These are phyloP conservation scores for Ornithorhynchus anatinus DNA, from an alignment of 2,113 vertebrate species.

Conservation along the genomic window DNA sequence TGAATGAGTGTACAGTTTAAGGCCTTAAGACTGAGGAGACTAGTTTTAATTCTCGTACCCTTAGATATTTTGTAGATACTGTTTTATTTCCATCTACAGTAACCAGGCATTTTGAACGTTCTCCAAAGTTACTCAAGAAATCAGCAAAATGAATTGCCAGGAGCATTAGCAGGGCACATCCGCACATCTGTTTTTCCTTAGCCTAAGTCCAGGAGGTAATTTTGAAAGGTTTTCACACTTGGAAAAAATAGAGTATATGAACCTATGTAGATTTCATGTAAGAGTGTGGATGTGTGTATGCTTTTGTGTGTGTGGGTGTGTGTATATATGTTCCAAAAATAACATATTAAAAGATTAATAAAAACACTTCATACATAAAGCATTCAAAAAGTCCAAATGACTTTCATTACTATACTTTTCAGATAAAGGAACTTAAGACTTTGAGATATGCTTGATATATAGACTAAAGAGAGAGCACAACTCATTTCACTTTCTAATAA, in stretches of 20 bases:
- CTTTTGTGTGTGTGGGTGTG: not conserved
- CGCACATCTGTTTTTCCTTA: not conserved
- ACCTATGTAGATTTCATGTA: no score
- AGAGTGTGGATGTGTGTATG: no score
- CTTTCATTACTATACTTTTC: no score
- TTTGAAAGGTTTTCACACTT: not conserved
- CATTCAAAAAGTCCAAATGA: no score
- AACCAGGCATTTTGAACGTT: not conserved
- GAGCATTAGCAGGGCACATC: not conserved
- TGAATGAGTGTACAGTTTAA: no score
- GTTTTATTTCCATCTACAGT: not conserved
- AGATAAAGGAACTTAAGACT: no score
- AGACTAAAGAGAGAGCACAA: no score
- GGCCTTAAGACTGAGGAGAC: not conserved
- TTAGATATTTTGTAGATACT: not conserved
- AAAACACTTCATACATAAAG: no score
- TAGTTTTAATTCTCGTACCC: not conserved
- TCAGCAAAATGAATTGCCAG: not conserved
- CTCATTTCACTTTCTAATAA: no score
- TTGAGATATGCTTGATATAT: no score
- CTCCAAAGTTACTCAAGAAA: conserved; percentile 5
- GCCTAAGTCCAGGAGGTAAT: not conserved
- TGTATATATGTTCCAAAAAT: not conserved
- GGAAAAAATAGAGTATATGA: not conserved
- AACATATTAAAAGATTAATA: not conserved